Evolutionary conservation across 2,797 vertebrate genomes (phyloP).

Genomic region (Pempheris klunzingeri): DNA sequence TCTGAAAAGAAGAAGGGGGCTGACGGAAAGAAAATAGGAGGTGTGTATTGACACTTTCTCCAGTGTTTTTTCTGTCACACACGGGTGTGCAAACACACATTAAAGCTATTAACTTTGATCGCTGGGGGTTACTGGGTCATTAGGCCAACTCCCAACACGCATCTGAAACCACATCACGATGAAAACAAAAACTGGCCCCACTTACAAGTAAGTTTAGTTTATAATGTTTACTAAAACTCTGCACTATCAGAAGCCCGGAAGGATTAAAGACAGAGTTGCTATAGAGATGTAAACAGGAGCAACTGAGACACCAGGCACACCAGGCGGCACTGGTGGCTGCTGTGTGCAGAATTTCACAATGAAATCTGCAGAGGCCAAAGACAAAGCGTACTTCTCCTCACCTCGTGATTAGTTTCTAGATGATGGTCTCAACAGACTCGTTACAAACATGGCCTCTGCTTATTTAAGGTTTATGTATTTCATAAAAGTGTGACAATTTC

Average conservation of each 20-base stretch:
- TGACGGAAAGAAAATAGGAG: constrained; percentile 24
- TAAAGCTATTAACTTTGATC: constrained; percentile 47
- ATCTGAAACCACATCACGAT: neutral
- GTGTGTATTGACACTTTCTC: constrained; percentile 61
- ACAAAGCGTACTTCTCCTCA: neutral
- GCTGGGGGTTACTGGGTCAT: constrained; percentile 28
- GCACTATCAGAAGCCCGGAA: neutral
- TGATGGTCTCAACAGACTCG: neutral
- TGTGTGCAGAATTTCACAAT: neutral
- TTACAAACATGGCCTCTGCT: neutral
- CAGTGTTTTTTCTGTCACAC: constrained; percentile 48
- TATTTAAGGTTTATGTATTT: neutral
- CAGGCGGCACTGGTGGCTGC: neutral
- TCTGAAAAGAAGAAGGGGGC: constrained; percentile 42
- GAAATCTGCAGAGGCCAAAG: neutral
- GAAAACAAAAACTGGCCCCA: neutral
- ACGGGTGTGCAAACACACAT: constrained; percentile 40
- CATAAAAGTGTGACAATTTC: neutral
- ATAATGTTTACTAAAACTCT: neutral
- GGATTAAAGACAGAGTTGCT: neutral
- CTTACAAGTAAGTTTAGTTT: neutral
- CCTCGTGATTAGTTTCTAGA: neutral
- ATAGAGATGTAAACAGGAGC: neutral
- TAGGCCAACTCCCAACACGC: constrained; percentile 32
- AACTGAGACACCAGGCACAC: neutral